phyloP scores from a whole-genome alignment of 2,888 invertebrate species.

The Tachina lurida region DNA sequence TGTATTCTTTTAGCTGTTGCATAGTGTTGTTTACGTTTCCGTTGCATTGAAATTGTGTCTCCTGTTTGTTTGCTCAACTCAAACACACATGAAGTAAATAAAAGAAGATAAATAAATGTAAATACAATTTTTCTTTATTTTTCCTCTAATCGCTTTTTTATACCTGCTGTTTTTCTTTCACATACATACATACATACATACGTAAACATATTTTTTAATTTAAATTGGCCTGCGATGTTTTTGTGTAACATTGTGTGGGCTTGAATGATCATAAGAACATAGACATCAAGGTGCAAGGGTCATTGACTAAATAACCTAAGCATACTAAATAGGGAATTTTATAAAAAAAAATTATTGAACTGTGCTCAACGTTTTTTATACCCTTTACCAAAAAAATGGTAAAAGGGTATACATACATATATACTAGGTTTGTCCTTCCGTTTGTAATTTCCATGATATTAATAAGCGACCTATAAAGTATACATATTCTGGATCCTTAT shows the following conservation, averaged over 20 bases:
- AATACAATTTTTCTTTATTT: not conserved
- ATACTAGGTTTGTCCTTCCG: too few relatives aligned
- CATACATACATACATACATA: not conserved
- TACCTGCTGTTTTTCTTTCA: conserved; percentile 44
- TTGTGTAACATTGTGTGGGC: conserved; percentile 4
- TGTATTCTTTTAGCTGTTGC: conserved; percentile 11
- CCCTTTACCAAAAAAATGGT: too few relatives aligned
- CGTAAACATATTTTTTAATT: not conserved
- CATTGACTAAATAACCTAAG: conserved; percentile 40
- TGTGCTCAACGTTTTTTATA: not conserved
- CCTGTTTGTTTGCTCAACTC: not conserved
- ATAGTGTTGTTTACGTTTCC: not conserved
- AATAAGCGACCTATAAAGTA: too few relatives aligned
- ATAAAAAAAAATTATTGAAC: not conserved
- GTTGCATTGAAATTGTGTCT: conserved; percentile 17
- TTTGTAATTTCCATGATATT: too few relatives aligned
- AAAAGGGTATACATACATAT: too few relatives aligned
- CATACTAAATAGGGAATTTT: not conserved
- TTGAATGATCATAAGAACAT: not conserved
- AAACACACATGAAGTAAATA: not conserved
- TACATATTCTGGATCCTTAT: too few relatives aligned
- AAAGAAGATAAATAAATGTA: not conserved
- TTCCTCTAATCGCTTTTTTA: conserved; percentile 30
- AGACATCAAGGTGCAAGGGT: conserved; percentile 8
- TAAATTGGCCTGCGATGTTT: not conserved